Conservation (phyloP, 2,797 vertebrate species). For the Lophotriccus pileatus region DNA sequence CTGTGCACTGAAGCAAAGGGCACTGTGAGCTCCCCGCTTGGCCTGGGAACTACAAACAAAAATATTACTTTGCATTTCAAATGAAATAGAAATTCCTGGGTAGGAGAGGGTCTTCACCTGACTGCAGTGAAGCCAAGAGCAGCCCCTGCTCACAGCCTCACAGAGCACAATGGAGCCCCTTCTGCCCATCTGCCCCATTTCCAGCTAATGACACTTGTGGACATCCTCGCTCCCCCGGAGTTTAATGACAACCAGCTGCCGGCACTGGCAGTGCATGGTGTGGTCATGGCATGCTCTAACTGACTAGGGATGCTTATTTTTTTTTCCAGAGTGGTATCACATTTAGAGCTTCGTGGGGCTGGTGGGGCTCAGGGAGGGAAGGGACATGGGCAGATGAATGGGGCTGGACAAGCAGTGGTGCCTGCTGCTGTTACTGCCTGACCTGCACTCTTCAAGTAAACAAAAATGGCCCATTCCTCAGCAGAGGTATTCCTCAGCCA, state of each 20-base stretch:
- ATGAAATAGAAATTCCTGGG: background rate
- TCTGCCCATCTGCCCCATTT: background rate
- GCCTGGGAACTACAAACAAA: background rate
- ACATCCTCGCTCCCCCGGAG: accelerated
- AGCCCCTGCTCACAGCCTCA: background rate
- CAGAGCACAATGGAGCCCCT: background rate
- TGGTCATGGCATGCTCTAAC: background rate
- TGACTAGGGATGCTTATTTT: background rate
- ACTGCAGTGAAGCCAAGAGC: background rate
- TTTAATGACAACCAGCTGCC: slow-evolving; percentile 25
- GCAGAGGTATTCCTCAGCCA: background rate
- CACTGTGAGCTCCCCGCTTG: background rate
- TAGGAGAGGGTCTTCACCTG: background rate
- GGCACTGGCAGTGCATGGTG: background rate
- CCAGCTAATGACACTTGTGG: background rate
- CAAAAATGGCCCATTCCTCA: background rate
- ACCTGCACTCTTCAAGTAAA: background rate
- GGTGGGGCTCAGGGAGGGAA: background rate
- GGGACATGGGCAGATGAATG: background rate
- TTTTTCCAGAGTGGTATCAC: background rate
- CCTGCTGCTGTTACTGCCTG: background rate
- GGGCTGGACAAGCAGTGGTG: background rate
- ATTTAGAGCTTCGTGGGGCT: background rate
- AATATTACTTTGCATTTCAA: background rate
- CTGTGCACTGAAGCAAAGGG: background rate